Conservation (phyloP, 2,113 vertebrate species). For the Arothron firmamentum region DNA sequence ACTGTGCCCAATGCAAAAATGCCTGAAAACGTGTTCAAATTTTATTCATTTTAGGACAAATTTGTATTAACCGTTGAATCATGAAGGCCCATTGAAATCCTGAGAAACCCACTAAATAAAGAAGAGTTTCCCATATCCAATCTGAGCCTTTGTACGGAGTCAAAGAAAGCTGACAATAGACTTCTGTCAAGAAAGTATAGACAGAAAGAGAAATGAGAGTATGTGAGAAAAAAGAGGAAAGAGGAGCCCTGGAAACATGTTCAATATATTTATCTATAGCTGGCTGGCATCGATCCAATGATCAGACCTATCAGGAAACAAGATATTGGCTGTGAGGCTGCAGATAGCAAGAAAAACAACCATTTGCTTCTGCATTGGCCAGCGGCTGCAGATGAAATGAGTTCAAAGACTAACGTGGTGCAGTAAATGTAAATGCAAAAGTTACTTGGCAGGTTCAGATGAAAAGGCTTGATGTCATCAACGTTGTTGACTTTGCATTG, state of each 20-base stretch:
- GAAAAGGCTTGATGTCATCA: constrained; percentile 43
- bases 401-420: background rate
- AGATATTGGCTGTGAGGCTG: background rate
- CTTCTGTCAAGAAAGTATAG: background rate
- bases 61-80: background rate
- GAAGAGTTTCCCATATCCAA: background rate
- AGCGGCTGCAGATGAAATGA: constrained; percentile 5
- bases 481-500: constrained; percentile 65
- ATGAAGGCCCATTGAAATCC: background rate
- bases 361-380: background rate
- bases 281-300: background rate
- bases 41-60: too few relatives aligned
- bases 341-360: background rate
- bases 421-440: constrained; percentile 56
- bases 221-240: background rate
- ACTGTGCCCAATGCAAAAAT: too few relatives aligned
- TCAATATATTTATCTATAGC: constrained; percentile 25
- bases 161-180: background rate
- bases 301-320: constrained; percentile 1
- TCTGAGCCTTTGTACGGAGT: background rate
- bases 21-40: too few relatives aligned
- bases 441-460: constrained; percentile 54
- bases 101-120: background rate
- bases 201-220: background rate
- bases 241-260: constrained; percentile 11